These are phyloP conservation scores for Andrena cerasifolii DNA, from an alignment of 1,140 invertebrate genomes.

Conservation along the genomic window DNA sequence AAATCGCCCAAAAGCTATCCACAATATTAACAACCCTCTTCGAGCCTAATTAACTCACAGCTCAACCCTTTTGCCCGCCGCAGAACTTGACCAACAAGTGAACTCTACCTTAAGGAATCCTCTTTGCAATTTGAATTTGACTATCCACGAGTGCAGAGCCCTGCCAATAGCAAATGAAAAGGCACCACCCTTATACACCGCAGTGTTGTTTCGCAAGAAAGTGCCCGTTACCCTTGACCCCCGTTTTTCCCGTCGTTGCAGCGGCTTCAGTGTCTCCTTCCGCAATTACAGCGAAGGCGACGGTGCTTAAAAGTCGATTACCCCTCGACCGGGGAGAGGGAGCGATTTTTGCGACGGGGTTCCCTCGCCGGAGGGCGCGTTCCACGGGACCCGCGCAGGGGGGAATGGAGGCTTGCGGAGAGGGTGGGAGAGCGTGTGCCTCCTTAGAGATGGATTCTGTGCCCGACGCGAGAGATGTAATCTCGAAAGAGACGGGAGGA, in stretches of 20 bases:
- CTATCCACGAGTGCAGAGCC: background rate
- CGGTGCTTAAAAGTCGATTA: slow-evolving; percentile 66
- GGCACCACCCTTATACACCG: background rate
- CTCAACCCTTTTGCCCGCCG: no score
- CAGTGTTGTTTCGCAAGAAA: slow-evolving; percentile 16
- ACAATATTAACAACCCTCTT: no score
- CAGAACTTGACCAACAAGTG: no score
- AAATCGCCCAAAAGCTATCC: no score
- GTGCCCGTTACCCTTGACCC: no score
- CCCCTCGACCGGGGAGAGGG: slow-evolving; percentile 31
- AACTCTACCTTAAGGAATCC: no score
- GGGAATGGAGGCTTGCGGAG: background rate
- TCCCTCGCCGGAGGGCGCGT: slow-evolving; percentile 35
- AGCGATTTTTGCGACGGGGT: slow-evolving; percentile 54
- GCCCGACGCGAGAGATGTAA: slow-evolving; percentile 64
- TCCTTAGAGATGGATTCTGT: slow-evolving; percentile 47
- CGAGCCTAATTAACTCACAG: background rate
- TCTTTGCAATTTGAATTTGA: background rate
- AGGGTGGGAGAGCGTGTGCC: slow-evolving; percentile 5
- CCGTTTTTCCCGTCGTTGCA: background rate
- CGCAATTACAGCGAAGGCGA: slow-evolving; percentile 53
- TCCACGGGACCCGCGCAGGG: slow-evolving; percentile 25
- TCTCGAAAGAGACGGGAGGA: slow-evolving; percentile 62
- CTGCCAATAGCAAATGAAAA: slow-evolving; percentile 48
- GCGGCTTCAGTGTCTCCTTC: slow-evolving; percentile 18